A percentile compares a stretch with the other conserved stretches of the same genome.
Evolutionary conservation across 2,797 vertebrate genomes (phyloP).

Genomic region (Prunella strophiata): DNA sequence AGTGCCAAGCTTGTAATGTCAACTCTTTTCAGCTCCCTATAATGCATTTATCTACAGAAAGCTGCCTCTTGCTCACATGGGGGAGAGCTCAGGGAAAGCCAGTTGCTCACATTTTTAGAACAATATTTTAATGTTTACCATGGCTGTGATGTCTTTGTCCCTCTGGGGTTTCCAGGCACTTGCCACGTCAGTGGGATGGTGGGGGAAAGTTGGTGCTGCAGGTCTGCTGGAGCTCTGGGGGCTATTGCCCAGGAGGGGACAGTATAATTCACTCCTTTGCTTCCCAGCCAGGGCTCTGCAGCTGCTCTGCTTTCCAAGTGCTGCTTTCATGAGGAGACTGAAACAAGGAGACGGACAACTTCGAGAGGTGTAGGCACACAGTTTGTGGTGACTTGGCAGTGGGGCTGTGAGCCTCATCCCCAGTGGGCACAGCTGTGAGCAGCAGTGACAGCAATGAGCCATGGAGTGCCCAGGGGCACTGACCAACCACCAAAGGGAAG

Average conservation of each 20-base stretch:
- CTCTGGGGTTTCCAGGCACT: accelerated
- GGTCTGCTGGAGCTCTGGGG: not conserved
- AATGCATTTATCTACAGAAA: conserved; percentile 65
- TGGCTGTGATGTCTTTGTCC: not conserved
- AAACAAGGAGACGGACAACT: not conserved
- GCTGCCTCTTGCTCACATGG: not conserved
- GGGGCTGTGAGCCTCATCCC: not conserved
- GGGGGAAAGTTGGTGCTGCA: accelerated
- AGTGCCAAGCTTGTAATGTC: conserved; percentile 64
- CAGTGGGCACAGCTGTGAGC: not conserved
- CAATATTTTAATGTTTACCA: not conserved
- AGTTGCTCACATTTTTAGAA: not conserved
- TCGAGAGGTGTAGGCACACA: not conserved
- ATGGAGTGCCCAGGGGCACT: not conserved
- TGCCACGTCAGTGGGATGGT: accelerated
- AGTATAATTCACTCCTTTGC: not conserved
- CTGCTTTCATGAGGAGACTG: not conserved
- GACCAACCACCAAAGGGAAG: not conserved
- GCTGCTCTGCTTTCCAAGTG: not conserved
- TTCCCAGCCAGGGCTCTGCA: conserved; percentile 7
- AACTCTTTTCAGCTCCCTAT: conserved; percentile 45
- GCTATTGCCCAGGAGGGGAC: conserved; percentile 26
- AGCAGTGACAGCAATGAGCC: not conserved
- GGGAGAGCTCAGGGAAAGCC: conserved; percentile 10
- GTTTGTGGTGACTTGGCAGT: not conserved